Base-by-base conservation (phyloP, 1,140 invertebrate genomes). In the Ptiloglossa arizonensis region DNA sequence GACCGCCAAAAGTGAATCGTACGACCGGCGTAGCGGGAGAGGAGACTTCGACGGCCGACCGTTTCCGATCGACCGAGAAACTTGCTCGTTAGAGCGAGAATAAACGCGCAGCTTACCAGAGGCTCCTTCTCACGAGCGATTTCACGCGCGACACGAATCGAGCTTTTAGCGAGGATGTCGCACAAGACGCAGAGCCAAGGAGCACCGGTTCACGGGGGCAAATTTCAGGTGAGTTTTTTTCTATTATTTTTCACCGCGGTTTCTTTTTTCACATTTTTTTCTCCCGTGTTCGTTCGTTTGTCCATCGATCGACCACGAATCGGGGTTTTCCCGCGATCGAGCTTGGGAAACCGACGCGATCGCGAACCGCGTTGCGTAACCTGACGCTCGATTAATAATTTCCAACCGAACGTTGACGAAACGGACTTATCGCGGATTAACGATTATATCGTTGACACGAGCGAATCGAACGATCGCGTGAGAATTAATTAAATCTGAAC, bases 211-310 rank as follows among this genome's bases (percentile, higher is more conserved):
- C 90, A 91, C 79, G 89, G 87, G 83, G 87, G 86, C 82, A 88
- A 88, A 63, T 90, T 89, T 87, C 89, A 90, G 90, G 90, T 91
- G 60, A 90, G 88, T 87, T 5, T 24, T 44, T 41, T 41, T 11
- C 41, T 41, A 13, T 8, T 13, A 11, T 41, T 41, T 76, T 41
- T 63, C 19, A 75, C 60, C 11, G 2, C 73, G 50, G 52, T 79
- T 79, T 69, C 66, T 82, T 82, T 72, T 75, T 77, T 35, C 15
- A 5, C 22, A 29, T 82, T 63, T 50, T 77, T 19, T 4, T 32
- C 4, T 24, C 13, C 24, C 22, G 11, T 35, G 17, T 13, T 24
- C 19, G n/a, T n/a, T n/a, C n/a, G n/a, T n/a, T n/a, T n/a, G n/a
- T n/a, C n/a, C n/a, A n/a, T n/a, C n/a, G n/a, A n/a, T n/a, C n/a